A percentile compares a stretch with the other conserved stretches of the same genome.
Conservation (phyloP, 2,888 invertebrate species). For the Diaprepes abbreviatus region DNA sequence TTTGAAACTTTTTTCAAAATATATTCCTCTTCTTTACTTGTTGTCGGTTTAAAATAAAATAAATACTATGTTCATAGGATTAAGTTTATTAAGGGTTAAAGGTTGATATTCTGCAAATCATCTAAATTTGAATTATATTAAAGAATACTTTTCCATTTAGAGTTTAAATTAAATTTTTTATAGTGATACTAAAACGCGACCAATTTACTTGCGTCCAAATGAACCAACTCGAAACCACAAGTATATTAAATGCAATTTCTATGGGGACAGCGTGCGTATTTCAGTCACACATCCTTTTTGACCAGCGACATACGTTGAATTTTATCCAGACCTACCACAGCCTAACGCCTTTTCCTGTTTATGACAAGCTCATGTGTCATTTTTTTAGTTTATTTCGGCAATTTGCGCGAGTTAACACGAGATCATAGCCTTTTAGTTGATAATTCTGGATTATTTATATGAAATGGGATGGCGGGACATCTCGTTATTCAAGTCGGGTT, state of each 20-base stretch:
- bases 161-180: too few species aligned
- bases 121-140: too few species aligned
- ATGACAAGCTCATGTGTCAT: conserved; percentile 8
- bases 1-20: too few species aligned
- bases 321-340: conserved; percentile 32
- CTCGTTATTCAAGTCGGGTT: not conserved
- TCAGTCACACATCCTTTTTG: conserved; percentile 25
- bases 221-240: not conserved
- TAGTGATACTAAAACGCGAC: not conserved
- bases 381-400: conserved; percentile 12
- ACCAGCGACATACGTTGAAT: conserved; percentile 15
- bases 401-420: conserved; percentile 13
- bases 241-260: conserved; percentile 25
- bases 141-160: too few species aligned
- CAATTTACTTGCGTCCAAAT: not conserved
- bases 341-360: conserved; percentile 35
- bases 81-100: too few species aligned
- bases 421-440: conserved; percentile 16
- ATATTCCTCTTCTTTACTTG: too few species aligned
- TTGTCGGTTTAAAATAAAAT: too few species aligned
- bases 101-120: too few species aligned
- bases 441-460: not conserved
- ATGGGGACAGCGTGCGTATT: conserved; percentile 23
- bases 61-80: too few species aligned
- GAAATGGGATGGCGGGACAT: not conserved